A percentile compares a stretch with the other conserved stretches of the same genome.
phyloP scores from a whole-genome alignment of 1,140 invertebrate genomes.

The Drosophila subpulchrella region DNA sequence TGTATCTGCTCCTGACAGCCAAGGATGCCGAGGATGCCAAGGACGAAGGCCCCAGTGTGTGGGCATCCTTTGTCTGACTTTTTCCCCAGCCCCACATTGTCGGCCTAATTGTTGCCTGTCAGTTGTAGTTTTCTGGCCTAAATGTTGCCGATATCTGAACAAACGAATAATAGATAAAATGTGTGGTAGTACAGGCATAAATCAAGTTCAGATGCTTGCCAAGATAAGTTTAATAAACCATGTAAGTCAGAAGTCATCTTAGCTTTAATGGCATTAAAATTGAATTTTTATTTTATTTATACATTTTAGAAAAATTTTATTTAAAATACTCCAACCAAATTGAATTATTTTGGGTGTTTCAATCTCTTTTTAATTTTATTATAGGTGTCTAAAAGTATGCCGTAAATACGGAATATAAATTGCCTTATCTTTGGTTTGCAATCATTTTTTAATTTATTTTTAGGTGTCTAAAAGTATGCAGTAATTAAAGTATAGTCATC shows the following conservation, averaged over 20 bases:
- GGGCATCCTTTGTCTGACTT: conserved; percentile 35
- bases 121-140: conserved; percentile 26
- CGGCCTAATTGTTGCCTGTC: conserved; percentile 54
- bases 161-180: conserved; percentile 1
- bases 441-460: too few relatives aligned
- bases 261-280: neutral
- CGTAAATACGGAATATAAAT: too few relatives aligned
- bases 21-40: conserved; percentile 34
- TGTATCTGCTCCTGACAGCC: conserved; percentile 42
- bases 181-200: conserved; percentile 14
- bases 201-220: conserved; percentile 14
- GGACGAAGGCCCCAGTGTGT: conserved; percentile 20
- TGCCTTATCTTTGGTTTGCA: too few relatives aligned
- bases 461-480: too few relatives aligned
- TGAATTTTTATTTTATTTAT: too few relatives aligned
- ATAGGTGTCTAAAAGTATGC: too few relatives aligned
- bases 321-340: neutral
- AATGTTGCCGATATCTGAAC: conserved; percentile 31
- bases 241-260: neutral
- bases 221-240: neutral
- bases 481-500: too few relatives aligned
- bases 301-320: neutral
- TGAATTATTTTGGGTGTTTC: too few relatives aligned
- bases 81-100: conserved; percentile 23
- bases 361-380: too few relatives aligned